These are phyloP conservation scores for Drosophila nr. perissopoda DNA, from an alignment of 2,888 invertebrate species.

Conservation along the genomic window DNA sequence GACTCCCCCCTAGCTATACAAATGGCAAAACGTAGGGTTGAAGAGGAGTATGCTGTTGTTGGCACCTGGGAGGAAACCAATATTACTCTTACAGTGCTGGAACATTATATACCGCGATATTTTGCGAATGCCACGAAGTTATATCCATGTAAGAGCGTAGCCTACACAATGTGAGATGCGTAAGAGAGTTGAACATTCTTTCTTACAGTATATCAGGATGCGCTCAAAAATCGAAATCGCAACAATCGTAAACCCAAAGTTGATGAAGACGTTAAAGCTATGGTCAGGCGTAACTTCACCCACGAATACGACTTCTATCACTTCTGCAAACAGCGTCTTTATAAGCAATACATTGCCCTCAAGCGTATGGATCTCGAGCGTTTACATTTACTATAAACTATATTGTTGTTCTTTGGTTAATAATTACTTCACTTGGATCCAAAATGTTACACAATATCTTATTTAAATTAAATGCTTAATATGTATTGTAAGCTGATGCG, in stretches of 20 bases:
- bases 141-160: constrained; percentile 89
- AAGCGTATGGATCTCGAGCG: constrained; percentile 51
- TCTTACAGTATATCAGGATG: constrained; percentile 70
- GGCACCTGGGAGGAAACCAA: constrained; percentile 95
- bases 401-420: background rate
- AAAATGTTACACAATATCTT: constrained; percentile 17
- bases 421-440: background rate
- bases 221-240: constrained; percentile 89
- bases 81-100: constrained; percentile 92
- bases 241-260: constrained; percentile 94
- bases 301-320: constrained; percentile 95
- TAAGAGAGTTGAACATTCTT: background rate
- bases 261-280: constrained; percentile 91
- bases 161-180: background rate
- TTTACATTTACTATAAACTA: background rate
- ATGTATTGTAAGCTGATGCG: no score
- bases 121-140: constrained; percentile 91
- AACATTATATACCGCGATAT: constrained; percentile 93
- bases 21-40: constrained; percentile 93
- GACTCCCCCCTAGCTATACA: constrained; percentile 92
- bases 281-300: constrained; percentile 94
- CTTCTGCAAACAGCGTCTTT: constrained; percentile 93
- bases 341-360: constrained; percentile 87
- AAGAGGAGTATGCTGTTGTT: constrained; percentile 93
- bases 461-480: background rate